Base-by-base conservation (phyloP, 2,797 vertebrate genomes). In the Eulemur coronatus region DNA sequence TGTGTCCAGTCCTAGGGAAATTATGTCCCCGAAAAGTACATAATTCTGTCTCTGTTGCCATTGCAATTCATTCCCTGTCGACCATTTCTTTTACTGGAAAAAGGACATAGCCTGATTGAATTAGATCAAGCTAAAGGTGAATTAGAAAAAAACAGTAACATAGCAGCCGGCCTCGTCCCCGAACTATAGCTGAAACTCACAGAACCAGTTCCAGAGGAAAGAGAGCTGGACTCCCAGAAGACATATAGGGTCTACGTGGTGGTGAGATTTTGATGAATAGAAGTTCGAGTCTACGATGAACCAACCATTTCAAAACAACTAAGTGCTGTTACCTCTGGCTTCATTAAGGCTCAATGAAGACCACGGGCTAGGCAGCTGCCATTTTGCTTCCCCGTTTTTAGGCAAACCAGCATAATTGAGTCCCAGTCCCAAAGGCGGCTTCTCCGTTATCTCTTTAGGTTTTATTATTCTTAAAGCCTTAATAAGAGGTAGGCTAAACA, bases 61-160 rank as follows among this genome's bases (percentile, higher is more conserved):
- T 96, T 87, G 88, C 96, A 84, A 81, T 20, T 97, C 95, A 94
- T 96, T 97, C 86, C 91, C 95, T 96, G 93, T 89, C 95, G 93
- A 65, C 86, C 89, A 87, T 92, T 96, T 97, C 97, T 98, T 98
- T 94, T 91, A 33, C 88, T 97, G 96, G 96, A 98, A 96, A 98
- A 97, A 92, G 81, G 75, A 48, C 4, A n/a, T 38, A 0, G 2
- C 11, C 46, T 50, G 95, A 96, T 80, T 96, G 96, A 97, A 95
- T 95, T 78, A 87, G 96, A 97, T 79, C 85, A 91, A 96, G 95
- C 82, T 78, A 84, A 96, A 94, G 95, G 97, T 72, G 97, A 97
- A 85, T 96, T 89, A 92, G 94, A 97, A 94, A 95, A 95, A 57
- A 91, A 84, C 89, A 63, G 0, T 20, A 91, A 91, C 46, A 35